These are phyloP conservation scores for Drosophila ochracea DNA, from an alignment of 2,888 invertebrate genomes.

Conservation along the genomic window DNA sequence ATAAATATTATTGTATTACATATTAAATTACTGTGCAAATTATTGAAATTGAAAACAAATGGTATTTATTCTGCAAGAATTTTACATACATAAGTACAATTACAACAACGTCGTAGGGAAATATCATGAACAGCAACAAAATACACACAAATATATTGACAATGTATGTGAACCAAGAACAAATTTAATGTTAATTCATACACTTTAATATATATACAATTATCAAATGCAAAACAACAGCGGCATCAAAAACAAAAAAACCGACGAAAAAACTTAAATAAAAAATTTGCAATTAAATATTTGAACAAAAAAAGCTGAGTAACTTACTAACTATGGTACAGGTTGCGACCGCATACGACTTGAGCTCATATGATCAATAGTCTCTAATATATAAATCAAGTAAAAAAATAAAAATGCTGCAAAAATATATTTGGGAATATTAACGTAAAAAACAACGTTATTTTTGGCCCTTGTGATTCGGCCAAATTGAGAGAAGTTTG, in stretches of 20 bases:
- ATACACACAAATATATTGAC: conserved; percentile 24
- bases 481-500: not conserved
- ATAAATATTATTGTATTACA: conserved; percentile 43
- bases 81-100: conserved; percentile 28
- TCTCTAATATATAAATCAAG: not conserved
- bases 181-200: conserved; percentile 44
- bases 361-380: not conserved
- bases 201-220: conserved; percentile 18
- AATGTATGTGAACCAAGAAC: conserved; percentile 41
- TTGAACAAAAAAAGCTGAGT: not conserved
- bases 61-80: conserved; percentile 38
- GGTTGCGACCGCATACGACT: not conserved
- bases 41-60: conserved; percentile 24
- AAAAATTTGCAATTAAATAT: conserved; percentile 28
- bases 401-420: not conserved
- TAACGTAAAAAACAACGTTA: not conserved
- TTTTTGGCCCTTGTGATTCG: not conserved
- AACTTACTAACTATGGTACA: not conserved
- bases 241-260: conserved; percentile 11
- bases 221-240: conserved; percentile 30
- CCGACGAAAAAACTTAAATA: conserved; percentile 8
- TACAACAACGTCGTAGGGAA: conserved; percentile 8
- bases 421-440: not conserved
- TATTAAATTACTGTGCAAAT: conserved; percentile 34
- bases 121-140: conserved; percentile 18